Percentiles rank a stretch among this genome's conserved stretches.
Evolutionary conservation across 1,140 invertebrate species (phyloP).

Genomic region (Oppia nitens): DNA sequence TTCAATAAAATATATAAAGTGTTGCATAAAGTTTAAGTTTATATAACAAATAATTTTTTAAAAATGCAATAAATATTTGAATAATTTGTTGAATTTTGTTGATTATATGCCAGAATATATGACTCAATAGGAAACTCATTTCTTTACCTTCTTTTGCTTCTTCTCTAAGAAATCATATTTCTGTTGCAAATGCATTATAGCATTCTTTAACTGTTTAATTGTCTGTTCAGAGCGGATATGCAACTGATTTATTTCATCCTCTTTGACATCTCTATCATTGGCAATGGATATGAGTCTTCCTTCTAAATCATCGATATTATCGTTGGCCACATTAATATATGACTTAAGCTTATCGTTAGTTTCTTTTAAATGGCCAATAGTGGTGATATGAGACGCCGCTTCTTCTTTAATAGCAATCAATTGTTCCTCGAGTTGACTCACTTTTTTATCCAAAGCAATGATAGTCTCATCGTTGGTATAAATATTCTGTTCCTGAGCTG

Average conservation of each 20-base stretch:
- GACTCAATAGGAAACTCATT: no score
- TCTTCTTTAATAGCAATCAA: slow-evolving; percentile 10
- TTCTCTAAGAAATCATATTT: slow-evolving; percentile 2
- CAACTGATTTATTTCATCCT: background rate
- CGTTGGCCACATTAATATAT: background rate
- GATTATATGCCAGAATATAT: no score
- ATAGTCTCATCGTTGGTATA: background rate
- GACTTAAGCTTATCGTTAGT: background rate
- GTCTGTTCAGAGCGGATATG: background rate
- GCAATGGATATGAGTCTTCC: background rate
- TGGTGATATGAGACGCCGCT: slow-evolving; percentile 7
- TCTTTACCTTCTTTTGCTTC: background rate
- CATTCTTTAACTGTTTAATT: background rate
- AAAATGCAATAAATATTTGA: background rate
- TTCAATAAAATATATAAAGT: background rate
- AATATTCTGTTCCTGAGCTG: background rate
- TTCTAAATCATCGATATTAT: background rate
- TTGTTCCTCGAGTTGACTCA: background rate
- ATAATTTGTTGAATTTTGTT: no score
- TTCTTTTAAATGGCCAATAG: background rate
- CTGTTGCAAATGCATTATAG: background rate
- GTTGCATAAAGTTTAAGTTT: background rate
- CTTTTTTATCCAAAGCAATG: background rate
- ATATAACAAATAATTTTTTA: background rate
- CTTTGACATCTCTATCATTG: background rate